Base-by-base conservation (phyloP, 2,797 vertebrate species). In the Gobionotothen gibberifrons region DNA sequence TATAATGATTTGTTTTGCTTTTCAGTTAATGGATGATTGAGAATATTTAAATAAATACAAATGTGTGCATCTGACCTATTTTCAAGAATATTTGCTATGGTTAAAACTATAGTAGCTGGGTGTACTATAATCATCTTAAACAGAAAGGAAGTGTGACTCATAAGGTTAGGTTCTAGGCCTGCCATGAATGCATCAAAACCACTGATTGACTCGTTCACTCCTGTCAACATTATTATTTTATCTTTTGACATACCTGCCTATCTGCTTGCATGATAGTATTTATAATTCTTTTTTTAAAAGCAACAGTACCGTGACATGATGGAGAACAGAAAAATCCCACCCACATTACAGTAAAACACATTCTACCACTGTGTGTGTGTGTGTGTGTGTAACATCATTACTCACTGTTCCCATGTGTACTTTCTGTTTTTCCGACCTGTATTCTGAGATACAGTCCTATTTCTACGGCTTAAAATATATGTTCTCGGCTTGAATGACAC, bases 331-430 rank as follows among this genome's bases (percentile, higher is more conserved):
- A 69, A 63, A 73, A 68, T 71, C 52, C 72, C 76, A 65, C 64
- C 72, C 74, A 79, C 71, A 54, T 76, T 49, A 55, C 57, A 70
- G 74, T 56, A 75, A 60, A 78, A 39, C 69, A 13, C 36, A 48
- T 49, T 57, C 40, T 32, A 36, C 39, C 66, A 29, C 16, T 72
- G 15, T 26, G 32, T 32, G 51, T 71, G 61, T 67, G n/a, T n/a
- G 56, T 21, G 26, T 69, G 57, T 26, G 26, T 69, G 49, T 46
- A n/a, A 52, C 43, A 42, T 66, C 36, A 26, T 80, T 82, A 73
- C 73, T 71, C 76, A 78, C 61, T 59, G 78, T 49, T 83, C 54
- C 56, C 62, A 22, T 73, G 69, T 79, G 75, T 65, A 26, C 57
- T n/a, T 14, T 10, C 51, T 74, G 74, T 74, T 77, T 66, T 59